A percentile compares a stretch with the other conserved stretches of the same genome.
These are phyloP conservation scores for Cacatua alba DNA, from an alignment of 2,113 vertebrate species.

Conservation along the genomic window DNA sequence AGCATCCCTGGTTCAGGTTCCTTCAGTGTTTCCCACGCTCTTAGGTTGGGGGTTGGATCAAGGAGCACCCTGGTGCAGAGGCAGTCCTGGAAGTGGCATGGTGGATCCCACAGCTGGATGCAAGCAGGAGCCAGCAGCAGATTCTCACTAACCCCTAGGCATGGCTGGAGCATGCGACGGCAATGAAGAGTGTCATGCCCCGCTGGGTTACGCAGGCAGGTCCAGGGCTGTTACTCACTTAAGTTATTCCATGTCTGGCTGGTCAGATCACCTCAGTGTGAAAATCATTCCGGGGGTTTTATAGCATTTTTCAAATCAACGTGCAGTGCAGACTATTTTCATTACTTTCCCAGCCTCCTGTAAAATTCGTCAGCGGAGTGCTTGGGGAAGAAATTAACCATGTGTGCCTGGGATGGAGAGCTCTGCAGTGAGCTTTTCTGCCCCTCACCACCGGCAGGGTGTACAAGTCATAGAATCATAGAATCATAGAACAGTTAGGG, in stretches of 20 bases:
- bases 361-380: slow-evolving; percentile 55
- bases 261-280: slow-evolving; percentile 31
- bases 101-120: neutral
- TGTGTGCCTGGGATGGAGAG: neutral
- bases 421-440: neutral
- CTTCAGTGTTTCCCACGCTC: neutral
- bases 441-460: neutral
- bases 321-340: slow-evolving; percentile 13
- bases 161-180: neutral
- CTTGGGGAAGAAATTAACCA: slow-evolving; percentile 17
- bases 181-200: fast-evolving
- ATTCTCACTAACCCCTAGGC: neutral
- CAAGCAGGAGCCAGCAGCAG: neutral
- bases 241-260: neutral
- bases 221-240: neutral
- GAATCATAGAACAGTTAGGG: too few species aligned
- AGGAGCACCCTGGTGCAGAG: fast-evolving
- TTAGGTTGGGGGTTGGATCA: fast-evolving
- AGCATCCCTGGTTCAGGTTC: neutral
- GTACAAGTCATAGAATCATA: neutral
- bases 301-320: slow-evolving; percentile 58
- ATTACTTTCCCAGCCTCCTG: slow-evolving; percentile 49
- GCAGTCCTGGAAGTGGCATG: neutral
- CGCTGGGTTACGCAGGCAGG: neutral
- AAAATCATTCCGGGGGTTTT: slow-evolving; percentile 41